Base-by-base conservation (phyloP, 2,797 vertebrate genomes). In the Enteromius mattozi region DNA sequence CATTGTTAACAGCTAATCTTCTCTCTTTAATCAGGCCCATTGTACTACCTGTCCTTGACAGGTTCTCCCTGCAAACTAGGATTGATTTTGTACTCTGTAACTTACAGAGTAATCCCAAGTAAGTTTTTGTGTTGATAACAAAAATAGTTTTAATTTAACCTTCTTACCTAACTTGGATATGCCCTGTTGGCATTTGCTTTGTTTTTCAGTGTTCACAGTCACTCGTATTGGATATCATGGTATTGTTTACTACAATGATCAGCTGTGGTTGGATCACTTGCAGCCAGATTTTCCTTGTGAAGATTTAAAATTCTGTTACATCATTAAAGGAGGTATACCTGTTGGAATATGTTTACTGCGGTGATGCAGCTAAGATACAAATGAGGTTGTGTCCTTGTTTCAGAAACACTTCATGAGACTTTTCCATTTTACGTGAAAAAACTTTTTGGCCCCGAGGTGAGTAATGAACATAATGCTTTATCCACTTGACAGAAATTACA, bases 301-400 rank as follows among this genome's bases (percentile, higher is more conserved):
- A 19, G 79, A 88, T 33, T 0, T 37, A 0, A 85, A 78, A 81
- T 19, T 80, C 2, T 90, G 85, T 70, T 27, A 63, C 19, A 24
- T 85, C 19, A 77, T 89, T 10, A 87, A 88, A 86, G 88, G 81
- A 82, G 86, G 85, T 88, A 77, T 35, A 63, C 49, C 30, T 49
- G 4, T 72, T 61, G 2, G 0, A 77, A 61, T 40, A 33, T 35
- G 16, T 74, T 80, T 42, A 3, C 35, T 21, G 47, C 33, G 8
- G 7, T 21, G n/a, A 75, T 42, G 17, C 16, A 35, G 27, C 16
- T 42, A 3, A 10, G 5, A 56, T 69, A 42, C n/a, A 24, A 24
- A 54, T 68, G 9, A 51, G 6, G 5, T 59, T 70, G 7, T 7
- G 74, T 74, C 14, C 17, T 70, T 40, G 13, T 86, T 85, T 35